Conservation (phyloP, 2,888 invertebrate genomes). For the Ecdyonurus torrentis region DNA sequence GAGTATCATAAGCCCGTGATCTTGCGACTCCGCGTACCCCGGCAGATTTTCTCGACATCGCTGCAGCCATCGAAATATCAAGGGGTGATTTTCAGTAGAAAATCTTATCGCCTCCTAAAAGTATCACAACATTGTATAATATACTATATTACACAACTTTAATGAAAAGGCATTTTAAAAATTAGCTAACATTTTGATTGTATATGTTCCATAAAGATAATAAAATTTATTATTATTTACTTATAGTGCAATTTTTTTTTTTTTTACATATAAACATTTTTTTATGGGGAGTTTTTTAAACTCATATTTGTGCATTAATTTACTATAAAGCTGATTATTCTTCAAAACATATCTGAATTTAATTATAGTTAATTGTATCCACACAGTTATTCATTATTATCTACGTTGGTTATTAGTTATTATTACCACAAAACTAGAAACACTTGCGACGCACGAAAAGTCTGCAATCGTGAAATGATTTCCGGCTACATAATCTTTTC, state of each 20-base stretch:
- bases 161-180: no score
- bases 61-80: constrained; percentile 39
- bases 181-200: no score
- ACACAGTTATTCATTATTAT: no score
- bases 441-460: constrained; percentile 36
- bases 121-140: no score
- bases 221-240: no score
- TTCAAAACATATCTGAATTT: not conserved
- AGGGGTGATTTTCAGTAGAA: constrained; percentile 25
- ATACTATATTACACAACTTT: no score
- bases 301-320: no score
- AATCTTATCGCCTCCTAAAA: not conserved
- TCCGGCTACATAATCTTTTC: constrained; percentile 43
- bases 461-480: constrained; percentile 45
- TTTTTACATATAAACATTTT: no score
- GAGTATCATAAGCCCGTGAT: not conserved
- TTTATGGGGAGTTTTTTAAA: no score
- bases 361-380: not conserved
- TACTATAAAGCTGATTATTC: not conserved
- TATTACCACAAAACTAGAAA: constrained; percentile 37
- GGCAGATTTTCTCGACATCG: constrained; percentile 36
- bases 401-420: constrained; percentile 8
- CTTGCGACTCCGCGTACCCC: constrained; percentile 22
- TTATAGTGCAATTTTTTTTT: no score
- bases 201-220: no score